These are phyloP conservation scores for Oppia nitens DNA, from an alignment of 1,140 invertebrate species.

Conservation along the genomic window DNA sequence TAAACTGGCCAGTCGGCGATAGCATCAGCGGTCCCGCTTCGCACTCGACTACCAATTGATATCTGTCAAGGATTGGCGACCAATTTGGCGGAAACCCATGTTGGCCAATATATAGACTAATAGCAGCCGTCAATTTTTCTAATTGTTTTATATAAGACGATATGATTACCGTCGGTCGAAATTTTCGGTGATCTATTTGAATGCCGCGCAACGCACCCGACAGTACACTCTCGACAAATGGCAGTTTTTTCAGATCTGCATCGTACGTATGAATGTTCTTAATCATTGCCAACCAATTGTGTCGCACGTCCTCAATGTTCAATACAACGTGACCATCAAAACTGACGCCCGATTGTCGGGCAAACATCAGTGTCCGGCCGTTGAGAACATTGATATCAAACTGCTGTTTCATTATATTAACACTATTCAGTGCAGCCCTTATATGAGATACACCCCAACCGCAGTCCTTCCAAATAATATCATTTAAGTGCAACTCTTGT, in stretches of 20 bases:
- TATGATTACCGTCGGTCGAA: slow-evolving; percentile 69
- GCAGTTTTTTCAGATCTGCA: slow-evolving; percentile 48
- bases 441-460: slow-evolving; percentile 76
- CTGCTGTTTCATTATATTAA: slow-evolving; percentile 42
- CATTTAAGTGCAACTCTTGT: slow-evolving; percentile 29
- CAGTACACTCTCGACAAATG: slow-evolving; percentile 60
- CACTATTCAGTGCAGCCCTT: slow-evolving; percentile 56
- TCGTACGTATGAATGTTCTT: slow-evolving; percentile 62
- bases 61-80: slow-evolving; percentile 47
- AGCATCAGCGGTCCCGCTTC: slow-evolving; percentile 79
- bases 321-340: slow-evolving; percentile 70
- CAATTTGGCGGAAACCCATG: slow-evolving; percentile 49
- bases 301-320: slow-evolving; percentile 70
- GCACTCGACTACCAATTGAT: slow-evolving; percentile 75
- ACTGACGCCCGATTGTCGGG: slow-evolving; percentile 67
- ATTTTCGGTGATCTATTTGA: slow-evolving; percentile 42
- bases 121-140: slow-evolving; percentile 55
- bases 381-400: slow-evolving; percentile 43
- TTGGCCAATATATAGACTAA: slow-evolving; percentile 56
- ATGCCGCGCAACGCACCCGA: slow-evolving; percentile 32
- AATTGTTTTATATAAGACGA: slow-evolving; percentile 63
- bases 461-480: slow-evolving; percentile 50
- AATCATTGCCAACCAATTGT: slow-evolving; percentile 68
- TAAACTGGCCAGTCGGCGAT: slow-evolving; percentile 79
- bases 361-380: slow-evolving; percentile 50